phyloP scores from a whole-genome alignment of 2,113 vertebrate species.

The Pithys albifrons region DNA sequence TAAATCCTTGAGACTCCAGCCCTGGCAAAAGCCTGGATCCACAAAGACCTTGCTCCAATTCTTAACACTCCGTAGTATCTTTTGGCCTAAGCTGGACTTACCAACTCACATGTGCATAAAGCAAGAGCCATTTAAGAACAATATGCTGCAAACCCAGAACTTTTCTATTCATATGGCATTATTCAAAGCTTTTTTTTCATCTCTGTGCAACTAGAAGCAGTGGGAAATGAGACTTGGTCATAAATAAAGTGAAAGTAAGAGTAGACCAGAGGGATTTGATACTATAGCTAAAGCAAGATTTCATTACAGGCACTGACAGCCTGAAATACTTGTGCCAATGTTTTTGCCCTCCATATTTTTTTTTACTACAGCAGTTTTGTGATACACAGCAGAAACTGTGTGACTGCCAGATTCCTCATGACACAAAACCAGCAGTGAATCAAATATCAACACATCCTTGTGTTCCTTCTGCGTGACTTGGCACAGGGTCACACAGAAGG shows the following conservation, averaged over 20 bases:
- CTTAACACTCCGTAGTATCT: not conserved
- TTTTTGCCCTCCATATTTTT: not conserved
- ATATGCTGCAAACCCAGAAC: not conserved
- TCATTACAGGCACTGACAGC: not conserved
- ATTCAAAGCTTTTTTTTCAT: not conserved
- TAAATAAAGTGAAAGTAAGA: not conserved
- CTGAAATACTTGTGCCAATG: not conserved
- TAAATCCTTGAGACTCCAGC: not conserved
- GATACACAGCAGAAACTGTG: not conserved
- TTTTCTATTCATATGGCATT: not conserved
- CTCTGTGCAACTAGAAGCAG: not conserved
- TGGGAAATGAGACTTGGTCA: not conserved
- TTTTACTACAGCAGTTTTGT: conserved; percentile 1
- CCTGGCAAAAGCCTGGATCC: not conserved
- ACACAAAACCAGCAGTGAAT: not conserved
- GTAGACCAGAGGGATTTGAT: not conserved
- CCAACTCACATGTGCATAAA: not conserved
- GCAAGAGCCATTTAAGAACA: not conserved
- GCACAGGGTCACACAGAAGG: not conserved
- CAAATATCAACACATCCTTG: not conserved
- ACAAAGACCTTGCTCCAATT: not conserved
- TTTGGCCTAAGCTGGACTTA: not conserved
- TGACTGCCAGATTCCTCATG: not conserved
- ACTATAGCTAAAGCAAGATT: not conserved
- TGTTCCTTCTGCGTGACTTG: not conserved